Percentiles rank a stretch among this genome's conserved stretches.
Conservation (phyloP, 2,797 vertebrate genomes). For the Oreochromis grahami region DNA sequence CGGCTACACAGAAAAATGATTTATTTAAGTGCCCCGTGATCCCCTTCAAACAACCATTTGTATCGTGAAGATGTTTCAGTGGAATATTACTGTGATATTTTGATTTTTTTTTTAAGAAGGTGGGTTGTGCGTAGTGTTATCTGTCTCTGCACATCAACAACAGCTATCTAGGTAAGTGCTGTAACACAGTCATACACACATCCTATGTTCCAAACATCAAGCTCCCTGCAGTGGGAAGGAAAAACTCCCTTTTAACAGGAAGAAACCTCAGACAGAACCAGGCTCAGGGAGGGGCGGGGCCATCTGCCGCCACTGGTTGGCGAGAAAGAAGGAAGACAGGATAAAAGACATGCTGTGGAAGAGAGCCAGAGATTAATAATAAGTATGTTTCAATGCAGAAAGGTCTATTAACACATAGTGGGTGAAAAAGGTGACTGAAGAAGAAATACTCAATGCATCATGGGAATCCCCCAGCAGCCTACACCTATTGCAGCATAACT, state of each 20-base stretch:
- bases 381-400: background rate
- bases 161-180: background rate
- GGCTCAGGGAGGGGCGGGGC: rapidly evolving
- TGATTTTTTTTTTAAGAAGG: background rate
- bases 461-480: background rate
- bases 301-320: background rate
- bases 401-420: background rate
- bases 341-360: background rate
- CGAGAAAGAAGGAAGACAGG: background rate
- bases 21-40: background rate
- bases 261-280: background rate
- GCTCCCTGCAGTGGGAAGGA: background rate
- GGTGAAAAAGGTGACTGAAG: background rate
- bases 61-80: background rate
- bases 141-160: background rate
- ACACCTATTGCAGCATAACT: background rate
- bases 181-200: background rate
- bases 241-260: background rate
- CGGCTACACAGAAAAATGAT: background rate
- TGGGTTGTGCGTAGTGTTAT: background rate
- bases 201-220: background rate
- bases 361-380: background rate
- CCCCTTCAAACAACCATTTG: background rate
- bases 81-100: background rate
- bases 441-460: background rate